Evolutionary conservation across 2,113 vertebrate species (phyloP).

Genomic region (Lepus europaeus): DNA sequence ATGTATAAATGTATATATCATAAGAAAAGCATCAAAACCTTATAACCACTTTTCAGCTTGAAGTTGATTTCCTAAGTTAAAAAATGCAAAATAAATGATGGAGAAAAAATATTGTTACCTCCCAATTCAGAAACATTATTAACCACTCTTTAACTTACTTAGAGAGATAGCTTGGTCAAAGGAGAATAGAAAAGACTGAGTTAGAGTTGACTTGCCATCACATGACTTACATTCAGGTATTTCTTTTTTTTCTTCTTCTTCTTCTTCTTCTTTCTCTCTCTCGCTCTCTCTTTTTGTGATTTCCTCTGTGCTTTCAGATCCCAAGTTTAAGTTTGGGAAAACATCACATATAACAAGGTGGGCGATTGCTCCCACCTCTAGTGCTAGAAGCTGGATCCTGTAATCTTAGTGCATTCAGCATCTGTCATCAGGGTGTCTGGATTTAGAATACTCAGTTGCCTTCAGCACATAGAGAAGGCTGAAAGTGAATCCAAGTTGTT

Average conservation of each 20-base stretch:
- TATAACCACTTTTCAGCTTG: not conserved
- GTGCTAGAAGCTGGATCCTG: not conserved
- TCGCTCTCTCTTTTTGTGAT: not conserved
- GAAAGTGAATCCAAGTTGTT: conserved; percentile 34
- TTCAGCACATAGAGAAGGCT: not conserved
- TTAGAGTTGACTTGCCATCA: not conserved
- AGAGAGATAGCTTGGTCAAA: not conserved
- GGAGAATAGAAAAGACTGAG: not conserved
- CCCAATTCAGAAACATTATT: not conserved
- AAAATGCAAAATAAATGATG: not conserved
- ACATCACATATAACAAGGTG: not conserved
- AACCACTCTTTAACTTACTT: not conserved
- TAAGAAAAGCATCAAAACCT: not conserved
- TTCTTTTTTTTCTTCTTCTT: too few species aligned
- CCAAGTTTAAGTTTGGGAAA: not conserved
- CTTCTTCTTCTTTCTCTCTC: too few species aligned
- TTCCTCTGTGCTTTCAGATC: not conserved
- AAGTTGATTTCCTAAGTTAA: not conserved
- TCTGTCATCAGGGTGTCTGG: not conserved
- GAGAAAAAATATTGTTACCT: not conserved
- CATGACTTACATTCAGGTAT: not conserved
- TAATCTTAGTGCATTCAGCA: not conserved
- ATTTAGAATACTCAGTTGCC: not conserved
- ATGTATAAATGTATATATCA: not conserved
- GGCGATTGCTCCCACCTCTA: not conserved